These are phyloP conservation scores for Drosophila anomelani DNA, from an alignment of 2,888 invertebrate genomes.

Conservation along the genomic window DNA sequence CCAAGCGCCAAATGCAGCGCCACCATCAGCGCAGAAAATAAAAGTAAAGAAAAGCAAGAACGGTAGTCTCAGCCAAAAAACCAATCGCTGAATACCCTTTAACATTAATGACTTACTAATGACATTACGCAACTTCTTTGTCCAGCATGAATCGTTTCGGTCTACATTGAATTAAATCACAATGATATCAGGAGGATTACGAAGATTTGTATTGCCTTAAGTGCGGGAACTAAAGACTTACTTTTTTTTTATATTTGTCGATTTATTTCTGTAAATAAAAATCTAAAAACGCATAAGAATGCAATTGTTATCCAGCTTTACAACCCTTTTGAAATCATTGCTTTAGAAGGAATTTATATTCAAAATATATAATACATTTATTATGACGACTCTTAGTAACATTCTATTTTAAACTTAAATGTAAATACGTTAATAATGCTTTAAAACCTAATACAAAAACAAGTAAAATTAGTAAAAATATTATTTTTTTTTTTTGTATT, in stretches of 20 bases:
- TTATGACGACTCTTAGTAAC: background rate
- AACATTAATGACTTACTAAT: background rate
- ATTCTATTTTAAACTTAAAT: background rate
- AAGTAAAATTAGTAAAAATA: background rate
- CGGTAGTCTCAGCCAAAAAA: background rate
- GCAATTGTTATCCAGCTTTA: background rate
- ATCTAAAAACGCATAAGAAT: background rate
- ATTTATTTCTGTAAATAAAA: background rate
- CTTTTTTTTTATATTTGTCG: background rate
- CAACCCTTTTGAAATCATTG: background rate
- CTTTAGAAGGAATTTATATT: background rate
- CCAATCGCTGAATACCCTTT: background rate
- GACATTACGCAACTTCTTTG: background rate
- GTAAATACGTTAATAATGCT: background rate
- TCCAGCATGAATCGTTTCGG: background rate
- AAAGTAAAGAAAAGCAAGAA: slow-evolving; percentile 33
- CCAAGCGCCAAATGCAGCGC: slow-evolving; percentile 77
- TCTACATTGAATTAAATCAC: no score
- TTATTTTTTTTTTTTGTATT: no score
- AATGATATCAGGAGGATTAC: background rate
- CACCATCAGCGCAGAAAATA: slow-evolving; percentile 27
- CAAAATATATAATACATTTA: background rate
- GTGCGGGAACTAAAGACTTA: background rate
- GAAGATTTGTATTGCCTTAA: background rate
- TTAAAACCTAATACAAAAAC: background rate